Conservation (phyloP, 2,888 invertebrate species). For the Acleris emargana region DNA sequence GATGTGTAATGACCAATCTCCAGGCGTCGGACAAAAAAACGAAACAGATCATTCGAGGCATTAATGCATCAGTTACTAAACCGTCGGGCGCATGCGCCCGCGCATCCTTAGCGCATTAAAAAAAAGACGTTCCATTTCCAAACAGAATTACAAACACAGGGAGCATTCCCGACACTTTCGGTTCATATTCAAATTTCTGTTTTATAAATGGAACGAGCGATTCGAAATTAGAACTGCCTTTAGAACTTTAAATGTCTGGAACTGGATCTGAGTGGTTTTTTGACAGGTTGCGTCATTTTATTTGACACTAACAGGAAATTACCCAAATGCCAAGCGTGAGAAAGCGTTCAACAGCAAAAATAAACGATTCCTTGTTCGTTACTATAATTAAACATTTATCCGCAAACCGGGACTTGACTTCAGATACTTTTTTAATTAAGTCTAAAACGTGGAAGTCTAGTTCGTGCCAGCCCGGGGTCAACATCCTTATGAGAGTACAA, state of each 20-base stretch:
- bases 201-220: slow-evolving; percentile 64
- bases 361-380: slow-evolving; percentile 48
- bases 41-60: slow-evolving; percentile 70
- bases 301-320: slow-evolving; percentile 68
- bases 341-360: slow-evolving; percentile 41
- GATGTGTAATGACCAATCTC: slow-evolving; percentile 83
- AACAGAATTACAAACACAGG: slow-evolving; percentile 73
- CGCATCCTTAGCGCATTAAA: slow-evolving; percentile 81
- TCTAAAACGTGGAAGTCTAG: slow-evolving; percentile 72
- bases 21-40: slow-evolving; percentile 72
- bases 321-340: slow-evolving; percentile 46
- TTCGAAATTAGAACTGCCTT: slow-evolving; percentile 53
- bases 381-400: slow-evolving; percentile 58
- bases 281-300: slow-evolving; percentile 44
- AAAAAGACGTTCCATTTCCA: slow-evolving; percentile 75
- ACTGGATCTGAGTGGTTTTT: slow-evolving; percentile 52
- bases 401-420: slow-evolving; percentile 68
- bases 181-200: slow-evolving; percentile 76
- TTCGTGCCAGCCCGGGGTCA: slow-evolving; percentile 69
- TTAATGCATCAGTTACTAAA: slow-evolving; percentile 83
- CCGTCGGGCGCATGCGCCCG: slow-evolving; percentile 79
- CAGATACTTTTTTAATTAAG: slow-evolving; percentile 78
- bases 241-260: slow-evolving; percentile 34
- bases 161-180: slow-evolving; percentile 64
- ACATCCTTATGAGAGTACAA: slow-evolving; percentile 66